Conservation (phyloP, 2,113 vertebrate species). For the Trochalopteron elliotii region DNA sequence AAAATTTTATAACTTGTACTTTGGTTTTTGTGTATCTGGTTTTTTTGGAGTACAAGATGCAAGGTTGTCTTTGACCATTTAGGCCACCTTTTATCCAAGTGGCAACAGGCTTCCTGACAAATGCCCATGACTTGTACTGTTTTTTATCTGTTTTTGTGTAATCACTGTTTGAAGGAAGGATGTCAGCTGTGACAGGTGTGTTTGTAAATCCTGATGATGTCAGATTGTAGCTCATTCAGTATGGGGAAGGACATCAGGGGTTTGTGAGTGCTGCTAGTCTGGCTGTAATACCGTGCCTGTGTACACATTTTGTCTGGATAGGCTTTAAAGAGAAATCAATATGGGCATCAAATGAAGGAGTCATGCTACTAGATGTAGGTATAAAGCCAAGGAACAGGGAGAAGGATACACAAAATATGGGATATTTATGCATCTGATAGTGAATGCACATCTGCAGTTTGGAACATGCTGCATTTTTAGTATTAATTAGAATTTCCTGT, state of each 20-base stretch:
- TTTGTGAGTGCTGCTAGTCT: background rate
- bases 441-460: background rate
- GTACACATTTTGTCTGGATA: background rate
- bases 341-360: background rate
- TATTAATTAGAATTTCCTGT: background rate
- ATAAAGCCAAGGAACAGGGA: background rate
- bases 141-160: background rate
- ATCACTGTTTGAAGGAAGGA: background rate
- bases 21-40: background rate
- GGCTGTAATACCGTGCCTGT: background rate
- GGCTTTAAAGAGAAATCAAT: background rate
- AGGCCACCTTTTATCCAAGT: background rate
- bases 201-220: background rate
- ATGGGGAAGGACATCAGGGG: background rate
- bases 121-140: accelerated
- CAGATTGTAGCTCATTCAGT: background rate
- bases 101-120: background rate
- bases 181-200: background rate
- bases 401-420: background rate
- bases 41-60: background rate
- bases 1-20: background rate
- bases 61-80: background rate
- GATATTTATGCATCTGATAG: background rate
- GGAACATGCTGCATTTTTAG: background rate
- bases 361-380: background rate